Evolutionary conservation across 1,140 invertebrate species (phyloP), one percentile per base, ranked within the genome.

Genomic region (Drosophila cardini): DNA sequence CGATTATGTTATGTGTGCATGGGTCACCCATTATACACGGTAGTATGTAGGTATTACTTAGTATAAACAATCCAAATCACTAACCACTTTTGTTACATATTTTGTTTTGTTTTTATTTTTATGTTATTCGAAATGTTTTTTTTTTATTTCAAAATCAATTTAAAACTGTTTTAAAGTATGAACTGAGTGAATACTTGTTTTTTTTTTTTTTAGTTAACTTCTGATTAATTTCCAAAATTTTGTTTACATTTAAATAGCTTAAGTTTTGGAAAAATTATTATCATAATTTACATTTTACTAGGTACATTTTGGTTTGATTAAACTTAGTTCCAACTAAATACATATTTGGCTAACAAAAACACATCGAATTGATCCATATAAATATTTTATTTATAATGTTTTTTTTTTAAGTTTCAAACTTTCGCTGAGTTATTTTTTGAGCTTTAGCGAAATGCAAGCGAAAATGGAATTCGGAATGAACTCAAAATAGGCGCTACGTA

Each of bases 281-380:
- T 87, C 84, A 68, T 87, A 89, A 87, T 87, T 87, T 87, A 87
- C 84, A 89, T 84, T 84, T 89, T 87, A 89, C 80, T 89, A 87
- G 84, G 84, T 87, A 87, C 84, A 72, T 87, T 84, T 89, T 82
- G 76, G 77, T 87, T 89, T 82, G 79, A 79, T 87, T 89, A 53
- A 73, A 77, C 73, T 87, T 80, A 80, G 38, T 60, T 73, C 32
- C 48, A 87, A 87, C 84, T 80, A 75, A 87, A 83, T 73, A 55
- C 48, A 50, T 77, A 82, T 58, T 21, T 60, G 26, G 48, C 36
- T 67, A 67, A n/a, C n/a, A 52, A 72, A 67, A 58, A 67, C 67
- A 67, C 45, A 67, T 10, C n/a, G 15, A 67, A 42, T 67, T 52
- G 4, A 38, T 36, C 16, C 16, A 10, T 18, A 30, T 21, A 21